These are phyloP conservation scores for Seriola rivoliana DNA, from an alignment of 2,113 vertebrate genomes.

Conservation along the genomic window DNA sequence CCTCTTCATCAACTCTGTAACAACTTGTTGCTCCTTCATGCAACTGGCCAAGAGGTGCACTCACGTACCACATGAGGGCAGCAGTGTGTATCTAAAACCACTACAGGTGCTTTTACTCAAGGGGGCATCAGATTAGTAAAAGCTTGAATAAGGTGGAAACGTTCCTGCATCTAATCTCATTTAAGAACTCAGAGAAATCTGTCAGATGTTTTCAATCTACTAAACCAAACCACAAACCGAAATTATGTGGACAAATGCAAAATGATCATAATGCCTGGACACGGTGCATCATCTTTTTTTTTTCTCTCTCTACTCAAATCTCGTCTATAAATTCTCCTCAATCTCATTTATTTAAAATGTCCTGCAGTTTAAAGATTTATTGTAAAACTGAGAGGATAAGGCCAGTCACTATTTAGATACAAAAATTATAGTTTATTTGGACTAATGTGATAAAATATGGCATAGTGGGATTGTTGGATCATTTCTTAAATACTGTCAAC, in stretches of 20 bases:
- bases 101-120: background rate
- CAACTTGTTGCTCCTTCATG: background rate
- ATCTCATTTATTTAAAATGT: background rate
- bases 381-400: background rate
- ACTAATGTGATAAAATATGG: background rate
- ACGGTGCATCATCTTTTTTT: background rate
- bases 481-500: background rate
- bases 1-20: background rate
- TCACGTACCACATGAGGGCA: conserved; percentile 59
- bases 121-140: background rate
- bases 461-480: too few species aligned
- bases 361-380: background rate
- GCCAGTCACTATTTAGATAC: background rate
- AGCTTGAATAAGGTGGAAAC: background rate
- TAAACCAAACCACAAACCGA: background rate
- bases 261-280: background rate
- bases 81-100: background rate
- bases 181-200: background rate
- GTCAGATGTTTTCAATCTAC: background rate
- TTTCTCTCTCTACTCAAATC: background rate
- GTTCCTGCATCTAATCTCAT: background rate
- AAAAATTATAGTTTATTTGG: background rate
- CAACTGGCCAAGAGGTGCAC: background rate
- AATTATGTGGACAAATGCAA: background rate
- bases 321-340: background rate